A percentile compares a stretch with the other conserved stretches of the same genome.
Conservation (phyloP, 2,113 vertebrate species). For the Chloebia gouldiae region DNA sequence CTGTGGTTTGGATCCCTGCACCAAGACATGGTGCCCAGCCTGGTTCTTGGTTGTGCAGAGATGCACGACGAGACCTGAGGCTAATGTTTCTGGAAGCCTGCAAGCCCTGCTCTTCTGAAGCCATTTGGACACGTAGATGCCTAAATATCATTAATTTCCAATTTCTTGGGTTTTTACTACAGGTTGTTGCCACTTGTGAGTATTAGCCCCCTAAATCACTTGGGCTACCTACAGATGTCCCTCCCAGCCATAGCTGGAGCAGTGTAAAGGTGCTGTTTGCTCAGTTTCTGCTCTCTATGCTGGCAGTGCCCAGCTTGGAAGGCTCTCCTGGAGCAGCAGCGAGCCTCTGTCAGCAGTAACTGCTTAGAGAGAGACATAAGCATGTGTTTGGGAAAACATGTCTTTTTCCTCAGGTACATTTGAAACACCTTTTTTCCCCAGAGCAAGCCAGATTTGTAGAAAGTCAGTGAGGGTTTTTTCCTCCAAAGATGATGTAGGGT, state of each 20-base stretch:
- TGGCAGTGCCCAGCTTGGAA: neutral
- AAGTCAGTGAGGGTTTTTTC: neutral
- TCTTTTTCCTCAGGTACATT: neutral
- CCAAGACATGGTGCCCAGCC: neutral
- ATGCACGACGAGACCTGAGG: neutral
- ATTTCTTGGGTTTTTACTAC: neutral
- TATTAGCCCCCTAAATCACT: neutral
- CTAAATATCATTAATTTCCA: neutral
- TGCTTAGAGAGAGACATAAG: neutral
- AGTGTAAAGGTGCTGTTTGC: neutral
- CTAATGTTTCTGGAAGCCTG: neutral
- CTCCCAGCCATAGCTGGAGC: neutral
- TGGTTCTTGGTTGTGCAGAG: neutral
- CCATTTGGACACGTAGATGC: accelerated
- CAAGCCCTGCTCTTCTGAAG: neutral
- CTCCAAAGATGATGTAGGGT: neutral
- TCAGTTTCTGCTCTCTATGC: neutral
- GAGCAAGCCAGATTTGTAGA: neutral
- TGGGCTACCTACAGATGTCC: neutral
- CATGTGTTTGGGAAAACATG: neutral
- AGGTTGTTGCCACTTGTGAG: neutral
- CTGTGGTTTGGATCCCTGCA: neutral
- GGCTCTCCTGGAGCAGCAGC: neutral
- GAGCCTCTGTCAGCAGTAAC: neutral
- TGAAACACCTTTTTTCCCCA: neutral